Base-by-base conservation (phyloP, 2,888 invertebrate genomes). In the Chrysina gloriosa region DNA sequence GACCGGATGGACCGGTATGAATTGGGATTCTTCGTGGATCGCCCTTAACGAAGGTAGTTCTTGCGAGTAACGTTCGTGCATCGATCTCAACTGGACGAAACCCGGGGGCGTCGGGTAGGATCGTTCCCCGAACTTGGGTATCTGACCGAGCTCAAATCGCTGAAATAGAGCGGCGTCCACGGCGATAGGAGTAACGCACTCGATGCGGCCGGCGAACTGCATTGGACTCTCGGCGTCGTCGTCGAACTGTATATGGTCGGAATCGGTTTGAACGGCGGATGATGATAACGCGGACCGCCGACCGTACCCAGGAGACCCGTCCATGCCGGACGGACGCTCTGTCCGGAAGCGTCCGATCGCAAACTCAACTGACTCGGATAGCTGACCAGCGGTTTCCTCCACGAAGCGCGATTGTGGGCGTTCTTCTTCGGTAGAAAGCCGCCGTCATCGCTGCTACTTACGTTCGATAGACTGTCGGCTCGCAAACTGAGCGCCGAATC, bases 131-230 rank as follows among this genome's bases (percentile, higher is more conserved):
- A 92, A 76, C 92, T 92, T 47, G 93, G 90, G 78, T 90, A 90
- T 52, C 91, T 89, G 69, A 95, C 95, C 45, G 94, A 94, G 84
- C 95, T 95, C 76, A 95, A 87, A 84, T 95, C 95, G 80, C 92
- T 93, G 78, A 93, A 92, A 84, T 94, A 93, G 70, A 90, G 86
- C 64, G 91, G 89, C 14, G 91, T 91, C 67, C 92, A 91, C 2
- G 90, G 87, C 80, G 88, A 86, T 65, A 87, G 84, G 48, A 86
- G 78, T 71, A 85, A 82, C 7, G 86, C 87, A 70, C 87, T 88
- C 76, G 89, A 87, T 69, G 86, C 84, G 81, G 89, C 89, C 42
- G 91, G 89, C 2, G 91, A 90, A 84, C 90, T 87, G 77, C 84
- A 89, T 82, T 84, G 90, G 78, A 91, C 87, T 80, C 84, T 83